Base-by-base conservation (phyloP, 2,888 invertebrate species). In the Drosophila cyrtoloma region DNA sequence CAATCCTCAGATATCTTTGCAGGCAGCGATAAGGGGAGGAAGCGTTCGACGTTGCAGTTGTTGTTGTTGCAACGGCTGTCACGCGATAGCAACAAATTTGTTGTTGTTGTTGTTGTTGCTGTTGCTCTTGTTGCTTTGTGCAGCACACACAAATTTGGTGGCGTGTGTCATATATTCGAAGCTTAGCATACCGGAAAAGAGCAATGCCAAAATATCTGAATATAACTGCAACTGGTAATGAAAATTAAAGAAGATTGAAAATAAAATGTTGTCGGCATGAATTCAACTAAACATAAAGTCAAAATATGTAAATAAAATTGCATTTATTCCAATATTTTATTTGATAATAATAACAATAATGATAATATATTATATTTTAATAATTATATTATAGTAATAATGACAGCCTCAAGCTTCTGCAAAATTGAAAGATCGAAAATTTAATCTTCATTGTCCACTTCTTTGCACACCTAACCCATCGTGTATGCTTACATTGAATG, bases 131-230 rank as follows among this genome's bases (percentile, higher is more conserved):
- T 66, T 51, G 16, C 71, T 62, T 19, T 37, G 47, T 39, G 30
- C 39, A 16, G 62, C 39, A 58, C 66, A 80, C 87, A 72, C 70
- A 77, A 81, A 89, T 78, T 82, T 82, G 85, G 71, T 78, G 75
- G 70, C 82, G 82, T 75, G 85, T 81, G 85, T 77, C 86, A 81
- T 86, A 86, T 87, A 89, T 86, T 89, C 77, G n/a, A 51, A 71
- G 69, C 66, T 59, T 59, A 60, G 61, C 74, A 62, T 33, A 61
- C 52, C 55, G 56, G 28, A 52, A 74, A 53, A 83, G 71, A 59
- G 28, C 57, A 61, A 75, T 70, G 74, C 62, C 58, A 79, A 66
- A 68, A 67, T 65, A 67, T 70, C 79, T 68, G 66, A 67, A 74
- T 59, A 59, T 60, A 47, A 70, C 71, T 68, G 69, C 56, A 44